Evolutionary conservation across 1,140 invertebrate species (phyloP).

Genomic region (Philopotamus ludificatus): DNA sequence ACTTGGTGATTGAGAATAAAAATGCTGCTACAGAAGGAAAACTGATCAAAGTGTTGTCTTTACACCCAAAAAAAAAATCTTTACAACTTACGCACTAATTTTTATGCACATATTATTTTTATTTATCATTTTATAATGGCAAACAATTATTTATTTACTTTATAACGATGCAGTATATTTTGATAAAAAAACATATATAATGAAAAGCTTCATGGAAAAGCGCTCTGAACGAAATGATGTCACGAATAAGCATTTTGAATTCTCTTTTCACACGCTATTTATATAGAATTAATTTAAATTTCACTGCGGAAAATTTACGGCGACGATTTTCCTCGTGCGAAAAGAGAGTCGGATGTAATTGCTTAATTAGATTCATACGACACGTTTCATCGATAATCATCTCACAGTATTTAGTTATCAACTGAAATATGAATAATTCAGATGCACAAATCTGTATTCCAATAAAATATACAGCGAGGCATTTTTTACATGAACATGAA

Average conservation of each 20-base stretch:
- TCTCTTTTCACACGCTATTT: neutral
- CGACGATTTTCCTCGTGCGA: too few species aligned
- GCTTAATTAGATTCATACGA: too few species aligned
- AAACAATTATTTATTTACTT: neutral
- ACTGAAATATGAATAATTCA: too few species aligned
- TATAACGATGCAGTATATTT: neutral
- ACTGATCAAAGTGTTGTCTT: slow-evolving; percentile 28
- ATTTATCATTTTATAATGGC: neutral
- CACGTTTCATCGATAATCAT: too few species aligned
- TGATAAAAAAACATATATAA: neutral
- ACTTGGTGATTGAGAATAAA: slow-evolving; percentile 35
- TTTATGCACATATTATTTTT: neutral
- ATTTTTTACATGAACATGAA: too few species aligned
- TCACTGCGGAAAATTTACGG: too few species aligned
- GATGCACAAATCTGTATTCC: too few species aligned
- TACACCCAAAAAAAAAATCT: slow-evolving; percentile 24
- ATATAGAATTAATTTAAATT: neutral
- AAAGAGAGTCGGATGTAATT: too few species aligned
- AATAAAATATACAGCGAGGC: too few species aligned
- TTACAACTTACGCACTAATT: neutral
- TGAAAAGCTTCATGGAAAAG: neutral
- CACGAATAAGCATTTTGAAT: neutral
- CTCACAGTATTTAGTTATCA: too few species aligned
- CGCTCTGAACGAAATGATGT: neutral
- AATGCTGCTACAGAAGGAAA: slow-evolving; percentile 32